Evolutionary conservation across 2,113 vertebrate genomes (phyloP).

Genomic region (Patagioenas fasciata): DNA sequence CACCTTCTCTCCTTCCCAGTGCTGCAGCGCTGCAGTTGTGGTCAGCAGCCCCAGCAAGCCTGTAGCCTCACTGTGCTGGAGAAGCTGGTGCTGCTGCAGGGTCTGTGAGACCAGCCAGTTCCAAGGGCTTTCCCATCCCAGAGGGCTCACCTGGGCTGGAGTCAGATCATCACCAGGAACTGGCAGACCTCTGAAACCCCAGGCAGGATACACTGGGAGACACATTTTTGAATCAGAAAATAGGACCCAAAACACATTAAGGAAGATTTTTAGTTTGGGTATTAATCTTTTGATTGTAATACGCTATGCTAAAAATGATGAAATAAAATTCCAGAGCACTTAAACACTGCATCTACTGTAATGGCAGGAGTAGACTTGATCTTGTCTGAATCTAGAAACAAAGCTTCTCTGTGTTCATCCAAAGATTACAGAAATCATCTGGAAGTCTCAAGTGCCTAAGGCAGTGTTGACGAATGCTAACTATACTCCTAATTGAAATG

Average conservation of each 20-base stretch:
- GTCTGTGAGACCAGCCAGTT: fast-evolving
- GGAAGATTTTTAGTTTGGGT: neutral
- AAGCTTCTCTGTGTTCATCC: fast-evolving
- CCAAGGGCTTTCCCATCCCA: neutral
- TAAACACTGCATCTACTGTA: neutral
- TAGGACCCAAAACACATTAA: neutral
- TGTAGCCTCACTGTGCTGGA: neutral
- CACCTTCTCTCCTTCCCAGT: neutral
- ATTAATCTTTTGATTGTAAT: neutral
- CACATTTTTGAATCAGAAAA: neutral
- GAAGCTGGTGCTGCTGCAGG: fast-evolving
- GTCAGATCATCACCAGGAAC: fast-evolving
- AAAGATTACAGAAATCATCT: neutral
- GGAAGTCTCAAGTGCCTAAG: neutral
- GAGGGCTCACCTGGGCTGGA: neutral
- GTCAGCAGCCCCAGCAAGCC: too few species aligned
- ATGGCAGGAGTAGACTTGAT: neutral
- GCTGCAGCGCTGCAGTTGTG: neutral
- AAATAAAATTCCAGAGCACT: neutral
- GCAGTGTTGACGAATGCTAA: neutral
- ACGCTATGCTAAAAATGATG: neutral
- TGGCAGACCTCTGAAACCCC: neutral
- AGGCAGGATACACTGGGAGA: neutral
- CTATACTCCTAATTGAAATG: neutral
- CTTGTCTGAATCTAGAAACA: neutral